Conservation (phyloP, 2,797 vertebrate species). For the Schizopygopsis malacanthus region DNA sequence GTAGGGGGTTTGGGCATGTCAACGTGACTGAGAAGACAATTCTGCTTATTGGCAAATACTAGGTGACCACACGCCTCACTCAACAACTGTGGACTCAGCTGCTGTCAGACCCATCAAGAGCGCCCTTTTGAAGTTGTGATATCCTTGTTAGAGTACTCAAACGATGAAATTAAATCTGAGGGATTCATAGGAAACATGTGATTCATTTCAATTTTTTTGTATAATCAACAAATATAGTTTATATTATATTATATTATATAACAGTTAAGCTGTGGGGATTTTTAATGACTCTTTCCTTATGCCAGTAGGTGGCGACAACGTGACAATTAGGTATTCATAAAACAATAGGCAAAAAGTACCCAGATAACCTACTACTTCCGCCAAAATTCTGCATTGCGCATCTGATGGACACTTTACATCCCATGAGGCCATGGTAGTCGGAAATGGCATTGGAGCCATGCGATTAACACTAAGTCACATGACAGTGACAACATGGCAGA, state of each 20-base stretch:
- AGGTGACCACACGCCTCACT: slow-evolving; percentile 32
- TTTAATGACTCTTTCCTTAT: not conserved
- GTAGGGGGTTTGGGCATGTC: slow-evolving; percentile 35
- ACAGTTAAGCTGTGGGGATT: not conserved
- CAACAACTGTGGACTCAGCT: slow-evolving; percentile 52
- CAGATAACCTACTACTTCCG: not conserved
- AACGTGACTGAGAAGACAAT: slow-evolving; percentile 40
- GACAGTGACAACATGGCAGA: not conserved
- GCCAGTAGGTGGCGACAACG: not conserved
- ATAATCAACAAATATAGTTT: not conserved
- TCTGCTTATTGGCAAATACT: slow-evolving; percentile 40
- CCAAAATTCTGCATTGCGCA: not conserved
- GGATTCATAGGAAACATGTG: not conserved
- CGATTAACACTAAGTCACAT: not conserved
- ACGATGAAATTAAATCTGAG: not conserved
- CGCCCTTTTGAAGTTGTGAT: slow-evolving; percentile 26
- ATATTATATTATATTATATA: slow-evolving; percentile 8
- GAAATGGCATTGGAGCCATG: not conserved
- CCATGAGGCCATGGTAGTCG: not conserved
- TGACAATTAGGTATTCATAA: not conserved
- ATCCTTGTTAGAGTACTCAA: slow-evolving; percentile 11
- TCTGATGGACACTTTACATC: not conserved
- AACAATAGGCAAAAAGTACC: not conserved
- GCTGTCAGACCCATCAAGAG: slow-evolving; percentile 21
- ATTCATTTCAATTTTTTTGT: not conserved